Evolutionary conservation across 2,888 invertebrate genomes (phyloP), one percentile per base, ranked within the genome.

Genomic region (Drosophila leonis): DNA sequence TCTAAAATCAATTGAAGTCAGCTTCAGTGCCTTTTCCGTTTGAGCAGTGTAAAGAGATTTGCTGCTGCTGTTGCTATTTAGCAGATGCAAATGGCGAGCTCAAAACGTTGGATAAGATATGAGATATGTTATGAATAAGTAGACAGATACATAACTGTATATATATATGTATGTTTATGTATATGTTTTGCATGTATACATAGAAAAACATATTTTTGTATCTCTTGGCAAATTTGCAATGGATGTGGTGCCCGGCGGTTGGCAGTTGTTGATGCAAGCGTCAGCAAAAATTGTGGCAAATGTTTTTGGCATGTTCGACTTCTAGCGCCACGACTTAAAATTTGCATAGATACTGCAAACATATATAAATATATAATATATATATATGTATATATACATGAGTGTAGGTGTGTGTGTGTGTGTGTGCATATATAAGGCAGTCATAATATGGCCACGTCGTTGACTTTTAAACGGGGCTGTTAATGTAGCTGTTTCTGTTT

Each of bases 381-480:
- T 24, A 24, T 15, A 27, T 12, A 57, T 46, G 46, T 51, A 54
- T 24, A 54, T 18, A 44, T n/a, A 59, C 37, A 15, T 20, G 51
- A 8, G 15, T 46, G 8, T 52, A 27, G 46, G 35, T 65, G n/a
- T n/a, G 20, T 33, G 4, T 37, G 24, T 35, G 15, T 37, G 12
- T 20, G 15, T 42, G 20, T 10, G 31, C 41, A 18, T 29, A 27
- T 18, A 55, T 29, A 55, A 18, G 31, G 20, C 56, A 31, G 41
- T 37, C 65, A 60, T 70, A 76, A 76, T 87, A 72, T 82, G 70
- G 88, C 83, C 83, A 88, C 83, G 88, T 88, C 86, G 86, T 83
- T 85, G 83, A 83, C 88, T 79, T 85, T 81, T 78, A 86, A 82
- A 84, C 79, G 70, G 82, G 66, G 65, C 72, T 79, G 85, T 75